Evolutionary conservation across 2,797 vertebrate genomes (phyloP), one percentile per base, ranked within the genome.

Genomic region (Thaleichthys pacificus): DNA sequence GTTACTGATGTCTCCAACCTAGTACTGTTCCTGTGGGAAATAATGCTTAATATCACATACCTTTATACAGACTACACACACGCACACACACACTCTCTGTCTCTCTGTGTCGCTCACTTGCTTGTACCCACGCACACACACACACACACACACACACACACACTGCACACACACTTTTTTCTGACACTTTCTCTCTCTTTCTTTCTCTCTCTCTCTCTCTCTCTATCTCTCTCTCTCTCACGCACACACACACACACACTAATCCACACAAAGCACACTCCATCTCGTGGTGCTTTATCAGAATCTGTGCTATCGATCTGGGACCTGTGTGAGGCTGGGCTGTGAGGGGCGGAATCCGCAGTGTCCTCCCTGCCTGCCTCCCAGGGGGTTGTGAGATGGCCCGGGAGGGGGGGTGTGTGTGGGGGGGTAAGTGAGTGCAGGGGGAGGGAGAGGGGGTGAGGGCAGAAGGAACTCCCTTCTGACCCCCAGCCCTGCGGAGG

Each of bases 1-100:
- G 86, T 85, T 79, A 89, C 82, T 81, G 81, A 87, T 87, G 85
- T 72, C 80, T 88, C 79, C 77, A 84, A 85, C 83, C 82, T 86
- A 82, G 81, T 81, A 86, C 82, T 78, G 68, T 82, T 88, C 87
- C 85, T 77, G 38, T 79, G 86, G 86, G 87, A 89, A 85, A 77
- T 77, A 69, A 75, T 82, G 77, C 77, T 82, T 72, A 75, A 83
- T 78, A 87, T 82, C 85, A 77, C 84, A 54, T 8, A 63, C 69
- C 5, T 61, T 5, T 26, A 54, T 14, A 35, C 30, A 38, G 64
- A 49, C 19, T 28, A 56, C 49, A 56, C 26, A 68, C 66, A 38
- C 58, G 21, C 32, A 60, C 57, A 38, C 21, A 19, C 3, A 1
- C 32, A 15, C 54, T 2, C 67, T 6, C 30, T 32, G 30, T 32